These are phyloP conservation scores for Strix aluco DNA, from an alignment of 2,113 vertebrate species.

Conservation along the genomic window DNA sequence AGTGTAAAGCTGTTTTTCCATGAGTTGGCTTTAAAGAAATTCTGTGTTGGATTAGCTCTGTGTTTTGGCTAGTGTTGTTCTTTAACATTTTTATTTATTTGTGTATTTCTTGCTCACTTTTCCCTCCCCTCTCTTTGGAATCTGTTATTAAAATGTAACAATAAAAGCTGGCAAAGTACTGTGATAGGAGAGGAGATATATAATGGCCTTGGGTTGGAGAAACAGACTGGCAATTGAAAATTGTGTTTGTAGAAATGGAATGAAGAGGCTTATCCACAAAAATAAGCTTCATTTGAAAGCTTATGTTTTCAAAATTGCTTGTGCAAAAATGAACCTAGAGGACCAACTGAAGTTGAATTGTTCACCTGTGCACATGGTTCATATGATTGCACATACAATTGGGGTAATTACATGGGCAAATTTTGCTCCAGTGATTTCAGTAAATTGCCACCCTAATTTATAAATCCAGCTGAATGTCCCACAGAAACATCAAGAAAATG, in stretches of 20 bases:
- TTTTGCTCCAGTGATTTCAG: slow-evolving; percentile 13
- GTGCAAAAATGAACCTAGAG: not conserved
- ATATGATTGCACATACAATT: not conserved
- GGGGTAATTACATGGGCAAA: slow-evolving; percentile 6
- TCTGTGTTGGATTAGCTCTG: not conserved
- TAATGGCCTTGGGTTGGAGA: not conserved
- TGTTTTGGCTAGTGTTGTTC: not conserved
- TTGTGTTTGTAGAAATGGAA: not conserved
- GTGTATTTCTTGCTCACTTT: not conserved
- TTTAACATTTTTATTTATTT: not conserved
- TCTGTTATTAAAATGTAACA: not conserved
- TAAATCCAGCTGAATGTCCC: not conserved
- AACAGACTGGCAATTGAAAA: not conserved
- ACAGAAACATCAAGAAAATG: not conserved
- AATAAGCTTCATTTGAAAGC: slow-evolving; percentile 18
- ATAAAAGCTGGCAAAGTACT: not conserved
- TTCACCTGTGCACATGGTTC: not conserved
- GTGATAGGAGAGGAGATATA: not conserved
- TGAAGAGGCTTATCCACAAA: not conserved
- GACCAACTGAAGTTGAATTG: slow-evolving; percentile 6
- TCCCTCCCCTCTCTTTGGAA: not conserved
- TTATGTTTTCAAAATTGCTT: slow-evolving; percentile 24
- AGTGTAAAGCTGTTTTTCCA: not conserved
- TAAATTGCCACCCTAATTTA: not conserved
- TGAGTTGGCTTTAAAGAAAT: not conserved